Evolutionary conservation across 2,888 invertebrate genomes (phyloP), one percentile per base, ranked within the genome.

Genomic region (Labia minor): DNA sequence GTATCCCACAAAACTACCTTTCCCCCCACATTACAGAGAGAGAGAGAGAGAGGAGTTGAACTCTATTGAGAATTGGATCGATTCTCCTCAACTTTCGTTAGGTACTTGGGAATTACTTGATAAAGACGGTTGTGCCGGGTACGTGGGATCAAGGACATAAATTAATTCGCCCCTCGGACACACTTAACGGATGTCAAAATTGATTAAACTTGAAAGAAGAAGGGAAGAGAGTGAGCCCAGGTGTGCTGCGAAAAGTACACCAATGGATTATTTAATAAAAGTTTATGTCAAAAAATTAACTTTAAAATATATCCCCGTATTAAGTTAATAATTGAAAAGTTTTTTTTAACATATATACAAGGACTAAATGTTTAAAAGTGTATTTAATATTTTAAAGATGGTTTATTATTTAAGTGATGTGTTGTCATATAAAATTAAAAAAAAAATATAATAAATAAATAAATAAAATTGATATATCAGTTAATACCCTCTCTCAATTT

Each of bases 21-120:
- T 49, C 49, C 16, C 14, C 49, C 49, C 3, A 4, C 49, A 49
- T 49, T 49, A 3, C n/a, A 49, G n/a, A 49, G 49, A 49, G 16
- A 14, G 49, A 2, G 49, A 2, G 49, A 8, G 6, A 11, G 11
- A 33, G 6, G 11, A 11, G 33, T 33, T 33, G 6, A 11, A 8
- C 49, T 49, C 49, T 14, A 49, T 49, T 49, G 8, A 49, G 49
- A 49, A 49, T 49, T 14, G 49, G 16, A 49, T 49, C 49, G 49
- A 49, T 49, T 49, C 49, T 49, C 49, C 49, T 49, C 49, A 49
- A 49, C 49, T 49, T 49, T 49, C 49, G n/a, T n/a, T n/a, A n/a
- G 49, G 16, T 11, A 49, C 49, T 49, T 49, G 49, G 49, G 49
- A 49, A 49, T 49, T 49, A 49, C 49, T 49, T 49, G 49, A 49